Evolutionary conservation across 2,113 vertebrate species (phyloP).

Genomic region (Lota lota): DNA sequence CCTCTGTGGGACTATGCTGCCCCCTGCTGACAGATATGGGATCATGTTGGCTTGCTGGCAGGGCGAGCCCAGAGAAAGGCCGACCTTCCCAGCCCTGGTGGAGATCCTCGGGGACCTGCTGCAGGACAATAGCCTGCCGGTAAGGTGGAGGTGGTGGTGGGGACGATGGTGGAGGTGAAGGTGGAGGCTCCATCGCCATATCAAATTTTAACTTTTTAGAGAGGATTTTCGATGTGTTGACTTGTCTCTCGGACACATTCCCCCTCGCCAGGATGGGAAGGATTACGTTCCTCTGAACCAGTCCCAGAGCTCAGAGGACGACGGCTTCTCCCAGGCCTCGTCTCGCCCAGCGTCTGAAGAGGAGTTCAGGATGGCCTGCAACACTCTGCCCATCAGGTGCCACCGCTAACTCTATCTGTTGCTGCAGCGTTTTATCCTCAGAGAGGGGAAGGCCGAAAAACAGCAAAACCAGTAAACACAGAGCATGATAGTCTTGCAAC

Average conservation of each 20-base stretch:
- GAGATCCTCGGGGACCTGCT: slow-evolving; percentile 92
- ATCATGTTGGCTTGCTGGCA: slow-evolving; percentile 98
- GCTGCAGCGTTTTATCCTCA: not conserved
- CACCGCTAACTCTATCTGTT: not conserved
- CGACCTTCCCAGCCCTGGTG: slow-evolving; percentile 86
- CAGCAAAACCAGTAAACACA: too few species aligned
- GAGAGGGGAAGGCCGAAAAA: too few species aligned
- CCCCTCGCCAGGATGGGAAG: slow-evolving; percentile 79
- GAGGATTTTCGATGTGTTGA: too few species aligned
- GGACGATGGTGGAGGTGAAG: not conserved
- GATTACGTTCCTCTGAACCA: slow-evolving; percentile 78
- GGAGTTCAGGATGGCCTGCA: slow-evolving; percentile 79
- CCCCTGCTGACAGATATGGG: slow-evolving; percentile 81
- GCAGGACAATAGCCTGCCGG: slow-evolving; percentile 84
- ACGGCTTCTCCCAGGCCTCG: slow-evolving; percentile 86
- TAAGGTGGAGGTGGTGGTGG: slow-evolving; percentile 55
- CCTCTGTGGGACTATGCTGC: slow-evolving; percentile 41
- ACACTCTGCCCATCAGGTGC: slow-evolving; percentile 85
- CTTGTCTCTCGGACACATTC: too few species aligned
- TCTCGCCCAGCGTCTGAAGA: slow-evolving; percentile 82
- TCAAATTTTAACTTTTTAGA: too few species aligned
- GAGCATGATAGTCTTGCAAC: too few species aligned
- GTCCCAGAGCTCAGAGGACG: slow-evolving; percentile 90
- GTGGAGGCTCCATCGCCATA: not conserved
- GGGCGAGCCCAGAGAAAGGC: slow-evolving; percentile 89